Conservation (phyloP, 2,113 vertebrate genomes). For the Acrocephalus arundinaceus region DNA sequence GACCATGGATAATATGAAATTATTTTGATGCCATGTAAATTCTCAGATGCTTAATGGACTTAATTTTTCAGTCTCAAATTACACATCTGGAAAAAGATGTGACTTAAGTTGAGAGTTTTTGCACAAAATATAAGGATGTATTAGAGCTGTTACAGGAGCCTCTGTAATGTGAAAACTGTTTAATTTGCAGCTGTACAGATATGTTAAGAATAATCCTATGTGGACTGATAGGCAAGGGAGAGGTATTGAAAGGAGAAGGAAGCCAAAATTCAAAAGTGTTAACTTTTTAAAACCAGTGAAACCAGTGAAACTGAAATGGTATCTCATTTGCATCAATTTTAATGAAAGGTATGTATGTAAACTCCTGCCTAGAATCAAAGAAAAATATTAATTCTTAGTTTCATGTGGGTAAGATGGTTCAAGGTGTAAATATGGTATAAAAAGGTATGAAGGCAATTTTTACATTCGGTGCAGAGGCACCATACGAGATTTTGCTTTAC, state of each 20-base stretch:
- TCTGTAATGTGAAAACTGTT: background rate
- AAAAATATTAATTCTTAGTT: background rate
- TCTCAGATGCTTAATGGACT: background rate
- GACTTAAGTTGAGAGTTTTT: background rate
- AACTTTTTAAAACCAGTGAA: background rate
- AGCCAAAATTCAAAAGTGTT: background rate
- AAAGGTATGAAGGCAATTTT: background rate
- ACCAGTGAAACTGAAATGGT: background rate
- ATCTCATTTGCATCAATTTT: background rate
- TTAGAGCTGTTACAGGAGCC: background rate
- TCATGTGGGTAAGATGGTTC: background rate
- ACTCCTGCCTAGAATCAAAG: background rate
- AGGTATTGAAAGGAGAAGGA: background rate
- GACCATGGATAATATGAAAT: background rate
- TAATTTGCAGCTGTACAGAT: background rate
- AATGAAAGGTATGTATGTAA: background rate
- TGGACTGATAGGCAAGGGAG: background rate
- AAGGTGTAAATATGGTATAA: background rate
- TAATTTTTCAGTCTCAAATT: background rate
- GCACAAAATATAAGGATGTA: background rate
- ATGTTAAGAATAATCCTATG: background rate
- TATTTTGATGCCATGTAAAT: background rate
- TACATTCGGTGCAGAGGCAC: background rate
- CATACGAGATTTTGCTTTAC: background rate
- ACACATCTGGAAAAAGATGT: background rate